phyloP scores from a whole-genome alignment of 2,888 invertebrate genomes.

The Masnerella sp. region DNA sequence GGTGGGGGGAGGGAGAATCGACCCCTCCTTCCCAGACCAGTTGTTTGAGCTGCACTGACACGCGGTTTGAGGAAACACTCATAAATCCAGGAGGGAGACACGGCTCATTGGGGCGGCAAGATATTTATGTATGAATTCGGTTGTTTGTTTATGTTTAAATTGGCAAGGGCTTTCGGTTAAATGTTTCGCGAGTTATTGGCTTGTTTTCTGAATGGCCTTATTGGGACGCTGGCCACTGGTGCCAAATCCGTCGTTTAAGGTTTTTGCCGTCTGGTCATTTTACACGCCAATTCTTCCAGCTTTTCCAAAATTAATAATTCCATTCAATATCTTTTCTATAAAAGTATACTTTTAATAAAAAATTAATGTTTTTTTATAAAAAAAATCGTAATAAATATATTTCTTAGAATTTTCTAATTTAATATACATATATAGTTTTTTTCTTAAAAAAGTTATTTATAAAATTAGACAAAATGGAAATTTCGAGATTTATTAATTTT shows the following conservation, averaged over 20 bases:
- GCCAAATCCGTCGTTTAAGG: background rate
- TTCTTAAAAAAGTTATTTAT: no score
- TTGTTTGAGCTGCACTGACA: slow-evolving; percentile 27
- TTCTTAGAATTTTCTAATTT: no score
- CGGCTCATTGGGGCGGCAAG: slow-evolving; percentile 29
- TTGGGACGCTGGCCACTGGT: background rate
- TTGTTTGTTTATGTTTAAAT: slow-evolving; percentile 37
- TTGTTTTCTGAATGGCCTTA: background rate
- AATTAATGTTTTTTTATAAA: no score
- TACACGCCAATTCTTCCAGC: no score
- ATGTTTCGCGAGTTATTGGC: slow-evolving; percentile 15
- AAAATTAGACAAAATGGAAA: no score
- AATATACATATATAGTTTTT: no score
- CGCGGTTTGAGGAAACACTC: slow-evolving; percentile 26
- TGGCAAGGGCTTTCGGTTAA: slow-evolving; percentile 31
- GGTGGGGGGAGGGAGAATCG: background rate
- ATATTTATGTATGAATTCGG: slow-evolving; percentile 39
- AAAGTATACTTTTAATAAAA: no score
- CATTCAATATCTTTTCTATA: no score
- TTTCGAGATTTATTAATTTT: no score
- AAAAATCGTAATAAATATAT: no score
- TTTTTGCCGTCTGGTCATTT: background rate
- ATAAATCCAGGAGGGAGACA: slow-evolving; percentile 13
- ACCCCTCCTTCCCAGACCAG: no score
- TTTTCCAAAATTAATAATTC: no score